Evolutionary conservation across 1,140 invertebrate genomes (phyloP), one percentile per base, ranked within the genome.

Genomic region (Probaryconus sp.): DNA sequence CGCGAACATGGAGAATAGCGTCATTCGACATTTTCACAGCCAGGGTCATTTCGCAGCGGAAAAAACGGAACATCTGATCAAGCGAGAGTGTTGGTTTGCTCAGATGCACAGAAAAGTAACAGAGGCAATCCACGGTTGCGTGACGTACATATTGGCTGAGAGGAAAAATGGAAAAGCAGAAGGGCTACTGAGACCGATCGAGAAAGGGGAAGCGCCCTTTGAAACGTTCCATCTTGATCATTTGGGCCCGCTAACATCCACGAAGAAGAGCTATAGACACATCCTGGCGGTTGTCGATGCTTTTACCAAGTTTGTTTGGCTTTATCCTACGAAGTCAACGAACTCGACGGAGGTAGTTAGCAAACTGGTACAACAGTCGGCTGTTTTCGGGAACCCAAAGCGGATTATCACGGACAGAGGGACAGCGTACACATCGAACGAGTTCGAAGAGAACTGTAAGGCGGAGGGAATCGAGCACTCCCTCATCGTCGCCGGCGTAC

Each of bases 191-290:
- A 1, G 20, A 5, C 24, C 55, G 4, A 74, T 78, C 10, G 43
- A 56, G 1, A 81, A 79, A 26, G 79, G 60, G 7, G 6, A 26
- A 0, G 1, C 13, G 31, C 53, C 16, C 1, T 48, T 82, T 2
- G 21, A 80, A 20, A 77, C 74, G 1, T 42, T 55, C 4, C 78
- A 81, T 43, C 20, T 81, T 2, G 71, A 80, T 14, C 80, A 80
- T 45, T 9, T 77, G 6, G 78, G 76, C 11, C 84, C 86, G 2
- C 37, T 87, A 20, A 47, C 69, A 13, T 28, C 71, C 3, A 86
- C 84, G 0, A 78, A 76, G 10, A 88, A 88, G 30, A 68, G 71
- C 3, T 88, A 89, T 50, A 79, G 82, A 20, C 75, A 87, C 55
- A 77, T 88, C 1, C 76, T 88, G 0, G 79, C 73, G 0, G 56